Conservation (phyloP, 2,797 vertebrate genomes). For the Onychomys torridus region DNA sequence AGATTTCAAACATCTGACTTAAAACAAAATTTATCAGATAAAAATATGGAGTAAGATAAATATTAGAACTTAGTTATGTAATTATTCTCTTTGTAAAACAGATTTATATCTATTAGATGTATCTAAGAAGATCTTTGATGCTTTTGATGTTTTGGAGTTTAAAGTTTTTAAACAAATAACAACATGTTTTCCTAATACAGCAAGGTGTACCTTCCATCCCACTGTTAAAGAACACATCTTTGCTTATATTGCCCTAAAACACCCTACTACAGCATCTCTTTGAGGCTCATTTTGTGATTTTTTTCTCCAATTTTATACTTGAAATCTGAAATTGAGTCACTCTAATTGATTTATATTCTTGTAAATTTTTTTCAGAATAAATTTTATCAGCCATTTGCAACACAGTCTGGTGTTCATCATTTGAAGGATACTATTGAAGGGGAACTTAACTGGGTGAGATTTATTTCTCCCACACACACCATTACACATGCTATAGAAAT, state of each 20-base stretch:
- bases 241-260: not conserved
- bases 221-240: not conserved
- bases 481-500: constrained; percentile 53
- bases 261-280: not conserved
- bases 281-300: not conserved
- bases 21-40: constrained; percentile 45
- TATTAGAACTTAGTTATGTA: not conserved
- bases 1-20: constrained; percentile 2
- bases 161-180: constrained; percentile 48
- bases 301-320: constrained; percentile 46
- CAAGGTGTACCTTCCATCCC: not conserved
- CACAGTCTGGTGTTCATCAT: constrained; percentile 46
- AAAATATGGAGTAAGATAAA: not conserved
- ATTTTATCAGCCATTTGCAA: constrained; percentile 60
- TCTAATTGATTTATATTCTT: constrained; percentile 50
- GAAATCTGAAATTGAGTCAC: constrained; percentile 49
- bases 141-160: not conserved
- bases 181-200: not conserved
- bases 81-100: constrained; percentile 50
- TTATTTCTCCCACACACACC: constrained; percentile 17
- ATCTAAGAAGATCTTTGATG: not conserved
- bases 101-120: constrained; percentile 66
- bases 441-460: constrained; percentile 64
- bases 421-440: constrained; percentile 57
- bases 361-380: constrained; percentile 29